These are phyloP conservation scores for Drosophila koepferae DNA, from an alignment of 2,888 invertebrate genomes.

Conservation along the genomic window DNA sequence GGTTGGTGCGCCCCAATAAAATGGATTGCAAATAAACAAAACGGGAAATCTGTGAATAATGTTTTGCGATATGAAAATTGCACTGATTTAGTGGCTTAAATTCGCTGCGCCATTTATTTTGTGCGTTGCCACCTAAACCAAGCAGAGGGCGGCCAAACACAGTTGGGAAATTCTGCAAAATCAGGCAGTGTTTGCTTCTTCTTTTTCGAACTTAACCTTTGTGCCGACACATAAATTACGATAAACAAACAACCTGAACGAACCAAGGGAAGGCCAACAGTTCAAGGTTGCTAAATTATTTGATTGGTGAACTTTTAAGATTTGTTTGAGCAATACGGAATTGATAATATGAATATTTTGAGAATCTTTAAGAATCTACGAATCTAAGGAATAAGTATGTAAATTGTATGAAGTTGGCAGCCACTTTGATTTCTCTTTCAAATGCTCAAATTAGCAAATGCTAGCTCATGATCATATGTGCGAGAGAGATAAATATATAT, in stretches of 20 bases:
- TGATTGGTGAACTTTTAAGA: neutral
- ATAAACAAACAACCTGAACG: neutral
- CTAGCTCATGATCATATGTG: neutral
- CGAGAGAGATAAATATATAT: neutral
- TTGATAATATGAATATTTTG: neutral
- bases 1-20: constrained; percentile 28
- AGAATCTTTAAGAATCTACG: neutral
- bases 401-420: neutral
- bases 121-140: constrained; percentile 21
- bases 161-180: constrained; percentile 11
- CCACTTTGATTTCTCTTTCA: neutral
- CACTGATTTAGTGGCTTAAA: constrained; percentile 70
- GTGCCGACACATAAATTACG: constrained; percentile 19
- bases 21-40: constrained; percentile 70
- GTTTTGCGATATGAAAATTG: constrained; percentile 71
- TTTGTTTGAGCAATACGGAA: neutral
- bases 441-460: neutral
- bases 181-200: constrained; percentile 1
- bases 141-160: neutral
- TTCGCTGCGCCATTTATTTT: constrained; percentile 64
- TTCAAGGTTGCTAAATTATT: neutral
- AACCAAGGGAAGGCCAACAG: neutral
- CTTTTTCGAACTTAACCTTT: constrained; percentile 5
- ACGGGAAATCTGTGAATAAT: constrained; percentile 67
- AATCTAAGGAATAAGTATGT: neutral